Evolutionary conservation across 2,888 invertebrate genomes (phyloP).

Genomic region (Rugalucina vietnamica): DNA sequence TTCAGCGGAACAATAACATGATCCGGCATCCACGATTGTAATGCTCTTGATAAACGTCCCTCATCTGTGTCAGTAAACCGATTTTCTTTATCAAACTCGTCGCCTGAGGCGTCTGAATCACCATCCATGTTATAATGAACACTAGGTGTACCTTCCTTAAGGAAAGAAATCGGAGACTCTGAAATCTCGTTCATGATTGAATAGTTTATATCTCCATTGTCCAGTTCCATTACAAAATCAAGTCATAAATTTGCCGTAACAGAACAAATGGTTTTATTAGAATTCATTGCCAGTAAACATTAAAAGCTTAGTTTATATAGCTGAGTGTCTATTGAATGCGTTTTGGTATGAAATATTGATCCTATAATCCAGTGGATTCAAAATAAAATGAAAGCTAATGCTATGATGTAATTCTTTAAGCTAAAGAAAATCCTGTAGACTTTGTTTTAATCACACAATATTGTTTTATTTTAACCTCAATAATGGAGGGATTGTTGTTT

Average conservation of each 20-base stretch:
- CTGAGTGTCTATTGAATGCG: neutral
- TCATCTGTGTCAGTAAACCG: constrained; percentile 62
- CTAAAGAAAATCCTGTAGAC: too few relatives aligned
- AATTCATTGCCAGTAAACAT: neutral
- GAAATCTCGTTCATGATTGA: constrained; percentile 27
- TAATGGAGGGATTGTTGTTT: too few relatives aligned
- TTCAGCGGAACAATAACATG: constrained; percentile 63
- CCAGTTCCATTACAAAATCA: neutral
- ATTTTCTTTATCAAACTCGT: constrained; percentile 32
- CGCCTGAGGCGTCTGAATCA: constrained; percentile 36
- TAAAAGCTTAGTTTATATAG: neutral
- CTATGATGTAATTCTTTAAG: too few relatives aligned
- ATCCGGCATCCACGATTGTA: constrained; percentile 74
- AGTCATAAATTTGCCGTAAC: neutral
- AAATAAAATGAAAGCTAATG: too few relatives aligned
- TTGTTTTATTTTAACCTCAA: too few relatives aligned
- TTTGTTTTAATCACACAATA: too few relatives aligned
- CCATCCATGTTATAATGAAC: constrained; percentile 42
- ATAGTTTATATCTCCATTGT: neutral
- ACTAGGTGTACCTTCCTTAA: constrained; percentile 43
- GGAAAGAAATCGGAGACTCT: constrained; percentile 43
- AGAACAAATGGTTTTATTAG: neutral
- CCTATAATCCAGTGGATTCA: too few relatives aligned
- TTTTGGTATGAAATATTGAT: neutral
- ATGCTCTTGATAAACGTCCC: constrained; percentile 66